phyloP scores from a whole-genome alignment of 37 sponge, comb jelly and placozoan genomes.

The Geodia barretti region DNA sequence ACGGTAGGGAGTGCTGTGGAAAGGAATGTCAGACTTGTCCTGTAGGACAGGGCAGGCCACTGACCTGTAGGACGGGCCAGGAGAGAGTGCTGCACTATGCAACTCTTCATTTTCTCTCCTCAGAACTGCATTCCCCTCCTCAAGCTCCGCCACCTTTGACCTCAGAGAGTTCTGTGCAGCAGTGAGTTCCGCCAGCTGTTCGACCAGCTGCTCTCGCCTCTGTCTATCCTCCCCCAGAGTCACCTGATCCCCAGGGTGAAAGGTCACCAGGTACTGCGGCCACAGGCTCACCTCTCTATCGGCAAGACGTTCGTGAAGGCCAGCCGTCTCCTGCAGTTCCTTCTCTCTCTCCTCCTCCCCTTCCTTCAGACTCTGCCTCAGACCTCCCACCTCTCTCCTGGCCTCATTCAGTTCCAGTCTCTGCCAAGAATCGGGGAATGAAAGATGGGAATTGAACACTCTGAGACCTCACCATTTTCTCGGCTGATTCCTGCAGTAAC shows the following conservation, averaged over 20 bases:
- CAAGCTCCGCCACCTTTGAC: neutral
- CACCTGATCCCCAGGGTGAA: neutral
- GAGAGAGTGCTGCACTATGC: neutral
- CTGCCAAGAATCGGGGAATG: neutral
- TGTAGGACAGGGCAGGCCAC: too few relatives aligned
- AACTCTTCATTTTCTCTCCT: neutral
- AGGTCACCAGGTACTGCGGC: too few relatives aligned
- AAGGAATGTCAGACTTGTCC: too few relatives aligned
- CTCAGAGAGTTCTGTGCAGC: neutral
- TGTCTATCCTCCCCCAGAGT: neutral
- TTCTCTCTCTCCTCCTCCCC: neutral
- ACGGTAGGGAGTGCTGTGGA: neutral
- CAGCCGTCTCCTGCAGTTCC: neutral
- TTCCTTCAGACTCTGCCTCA: neutral
- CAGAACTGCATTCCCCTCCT: neutral
- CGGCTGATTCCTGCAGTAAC: neutral
- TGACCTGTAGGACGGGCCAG: neutral
- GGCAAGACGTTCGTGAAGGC: too few relatives aligned
- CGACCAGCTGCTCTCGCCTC: too few relatives aligned
- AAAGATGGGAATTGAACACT: neutral
- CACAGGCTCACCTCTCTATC: too few relatives aligned
- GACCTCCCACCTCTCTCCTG: neutral
- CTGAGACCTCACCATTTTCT: neutral
- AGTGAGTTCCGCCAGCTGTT: neutral
- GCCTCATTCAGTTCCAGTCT: neutral